Percentiles rank a stretch among this genome's conserved stretches.
Evolutionary conservation across 1,140 invertebrate genomes (phyloP).

Genomic region (Ips nitidus): DNA sequence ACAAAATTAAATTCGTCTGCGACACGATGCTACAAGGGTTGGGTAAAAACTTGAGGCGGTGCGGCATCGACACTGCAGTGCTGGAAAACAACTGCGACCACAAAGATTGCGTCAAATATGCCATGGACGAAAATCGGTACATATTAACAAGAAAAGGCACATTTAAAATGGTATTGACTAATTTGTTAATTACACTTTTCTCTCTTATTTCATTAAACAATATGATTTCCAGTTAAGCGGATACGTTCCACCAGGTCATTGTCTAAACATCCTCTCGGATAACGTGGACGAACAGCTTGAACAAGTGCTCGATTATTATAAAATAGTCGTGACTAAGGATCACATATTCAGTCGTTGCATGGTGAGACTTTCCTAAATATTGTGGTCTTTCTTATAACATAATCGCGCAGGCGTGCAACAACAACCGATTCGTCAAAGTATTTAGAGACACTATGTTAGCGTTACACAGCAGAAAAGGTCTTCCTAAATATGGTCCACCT

Average conservation of each 20-base stretch:
- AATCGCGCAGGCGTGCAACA: slow-evolving; percentile 58
- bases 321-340: slow-evolving; percentile 59
- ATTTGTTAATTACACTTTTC: not conserved
- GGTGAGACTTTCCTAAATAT: slow-evolving; percentile 47
- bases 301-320: slow-evolving; percentile 64
- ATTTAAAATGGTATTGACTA: slow-evolving; percentile 51
- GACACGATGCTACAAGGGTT: slow-evolving; percentile 60
- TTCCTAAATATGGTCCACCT: slow-evolving; percentile 29
- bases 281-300: slow-evolving; percentile 59
- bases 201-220: not conserved
- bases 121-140: slow-evolving; percentile 57
- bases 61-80: slow-evolving; percentile 65
- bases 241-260: slow-evolving; percentile 55
- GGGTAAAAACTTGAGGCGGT: slow-evolving; percentile 62
- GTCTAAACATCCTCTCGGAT: slow-evolving; percentile 55
- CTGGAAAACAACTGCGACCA: slow-evolving; percentile 56
- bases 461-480: slow-evolving; percentile 44
- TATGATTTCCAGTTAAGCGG: slow-evolving; percentile 52
- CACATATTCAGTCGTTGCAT: slow-evolving; percentile 71
- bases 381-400: not conserved
- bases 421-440: slow-evolving; percentile 58
- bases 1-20: slow-evolving; percentile 56
- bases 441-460: slow-evolving; percentile 53
- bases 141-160: slow-evolving; percentile 58
- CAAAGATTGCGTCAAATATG: slow-evolving; percentile 56